Evolutionary conservation across 2,888 invertebrate genomes (phyloP), one percentile per base, ranked within the genome.

Genomic region (Phengaris alcon): DNA sequence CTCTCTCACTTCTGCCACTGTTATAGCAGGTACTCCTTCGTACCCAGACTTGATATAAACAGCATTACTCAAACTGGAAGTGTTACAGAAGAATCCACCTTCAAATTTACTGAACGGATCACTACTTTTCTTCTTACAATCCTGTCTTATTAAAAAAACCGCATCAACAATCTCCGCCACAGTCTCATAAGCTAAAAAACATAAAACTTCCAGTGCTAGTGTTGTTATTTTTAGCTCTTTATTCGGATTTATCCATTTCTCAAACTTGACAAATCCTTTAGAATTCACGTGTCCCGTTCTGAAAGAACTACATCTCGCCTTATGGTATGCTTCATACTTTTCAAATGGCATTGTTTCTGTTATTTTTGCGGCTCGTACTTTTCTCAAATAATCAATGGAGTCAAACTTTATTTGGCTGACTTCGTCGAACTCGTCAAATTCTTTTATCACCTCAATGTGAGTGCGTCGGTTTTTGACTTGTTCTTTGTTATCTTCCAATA

Each of bases 111-210:
- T 95, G 76, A 96, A 95, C 0, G 96, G 96, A 85, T 97, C 97
- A 3, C 95, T 95, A 68, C 92, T 88, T 68, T 94, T 95, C 84
- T 95, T 95, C 78, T 94, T 95, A 64, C 94, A 94, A 85, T 98
- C 98, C 82, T 97, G 95, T 69, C 97, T 94, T 2, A 98, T 96
- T 73, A 98, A 86, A 78, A 98, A 95, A 0, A 97, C 96, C 81
- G 96, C 95, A 88, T 98, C 98, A 2, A 97, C 96, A 76, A 98
- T 95, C 85, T 97, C 97, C 0, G 98, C 98, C 8, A 98, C 96
- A 0, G 97, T 97, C 90, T 98, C 98, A 86, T 97, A 97, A 0
- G 98, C 97, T 79, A 98, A 93, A 85, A 98, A 98, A 72, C 96
- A 95, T 78, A 98, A 87, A 4, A 98, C 96, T 84, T 97, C 97